Base-by-base conservation (phyloP, 2,888 invertebrate species). In the Lithosia quadra region DNA sequence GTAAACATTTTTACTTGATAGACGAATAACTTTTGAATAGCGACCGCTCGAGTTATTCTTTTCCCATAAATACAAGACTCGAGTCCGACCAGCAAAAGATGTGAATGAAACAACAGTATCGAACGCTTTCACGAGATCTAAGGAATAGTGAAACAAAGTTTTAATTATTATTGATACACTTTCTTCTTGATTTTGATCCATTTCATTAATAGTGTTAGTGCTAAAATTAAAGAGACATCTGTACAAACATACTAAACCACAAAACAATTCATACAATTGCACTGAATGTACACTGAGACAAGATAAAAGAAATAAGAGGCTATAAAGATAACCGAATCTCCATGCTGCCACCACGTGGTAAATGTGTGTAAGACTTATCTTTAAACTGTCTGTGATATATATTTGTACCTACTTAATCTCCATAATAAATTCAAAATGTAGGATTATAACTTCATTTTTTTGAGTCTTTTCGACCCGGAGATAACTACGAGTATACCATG, bases 281-380 rank as follows among this genome's bases (percentile, higher is more conserved):
- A 28, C 28, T 28, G 22, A n/a, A 21, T 33, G 28, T 28, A 49
- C 22, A 58, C 63, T 57, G 49, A 55, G 13, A 10, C 65, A 67
- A 68, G 56, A 65, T 63, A 66, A 73, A 60, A 56, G 33, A 71
- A 68, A 61, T 56, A 73, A 74, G 73, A 49, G 57, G 33, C 10
- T 65, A 66, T 69, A 66, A 59, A 69, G 79, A 74, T 76, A 79
- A 63, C 63, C 65, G 59, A 74, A 73, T 74, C 71, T 73, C 71
- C 74, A 81, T 71, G 76, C 68, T 61, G 53, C 10, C 4, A 33
- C 53, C 72, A 76, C 79, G 68, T 68, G 69, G 60, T 53, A 61
- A 39, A 13, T 53, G 58, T 36, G 57, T 64, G 55, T 58, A 58
- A 60, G 24, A 28, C 22, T 63, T 63, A 63, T 67, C 66, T 34